These are phyloP conservation scores for Clanis bilineata DNA, from an alignment of 2,888 invertebrate species.

Conservation along the genomic window DNA sequence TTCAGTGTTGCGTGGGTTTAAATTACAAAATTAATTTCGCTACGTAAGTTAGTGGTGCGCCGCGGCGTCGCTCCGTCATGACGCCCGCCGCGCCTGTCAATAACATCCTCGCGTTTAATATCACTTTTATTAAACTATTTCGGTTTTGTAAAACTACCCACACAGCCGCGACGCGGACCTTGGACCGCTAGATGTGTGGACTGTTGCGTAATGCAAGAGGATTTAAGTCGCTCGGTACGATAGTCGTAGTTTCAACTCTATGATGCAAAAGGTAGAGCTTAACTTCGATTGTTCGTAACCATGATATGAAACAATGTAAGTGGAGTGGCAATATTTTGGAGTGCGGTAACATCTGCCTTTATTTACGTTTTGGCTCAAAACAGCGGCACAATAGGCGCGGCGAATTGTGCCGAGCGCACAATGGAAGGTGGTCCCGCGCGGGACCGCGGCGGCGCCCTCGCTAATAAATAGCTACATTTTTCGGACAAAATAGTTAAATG, in stretches of 20 bases:
- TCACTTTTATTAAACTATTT: constrained; percentile 77
- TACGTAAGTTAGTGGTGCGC: background rate
- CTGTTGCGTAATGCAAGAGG: constrained; percentile 22
- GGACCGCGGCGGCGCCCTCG: constrained; percentile 34
- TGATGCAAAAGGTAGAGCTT: constrained; percentile 25
- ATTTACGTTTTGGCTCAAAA: constrained; percentile 80
- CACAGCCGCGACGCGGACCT: constrained; percentile 56
- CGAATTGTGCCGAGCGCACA: constrained; percentile 65
- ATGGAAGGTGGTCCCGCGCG: constrained; percentile 48
- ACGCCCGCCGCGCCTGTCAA: constrained; percentile 48
- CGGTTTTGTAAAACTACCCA: constrained; percentile 78
- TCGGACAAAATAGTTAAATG: constrained; percentile 53
- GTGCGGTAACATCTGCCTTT: constrained; percentile 80
- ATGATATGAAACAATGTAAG: constrained; percentile 31
- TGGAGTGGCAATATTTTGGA: constrained; percentile 55
- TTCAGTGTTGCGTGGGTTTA: background rate
- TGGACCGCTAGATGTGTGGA: constrained; percentile 43
- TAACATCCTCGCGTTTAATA: constrained; percentile 70
- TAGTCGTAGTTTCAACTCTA: constrained; percentile 30
- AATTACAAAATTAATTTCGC: constrained; percentile 17
- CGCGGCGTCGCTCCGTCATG: background rate
- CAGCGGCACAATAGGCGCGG: constrained; percentile 72
- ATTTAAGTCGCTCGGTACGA: constrained; percentile 17
- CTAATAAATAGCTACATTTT: constrained; percentile 41
- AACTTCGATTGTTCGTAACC: constrained; percentile 27